These are phyloP conservation scores for Junonia oenone DNA, from an alignment of 2,888 invertebrate genomes.

Conservation along the genomic window DNA sequence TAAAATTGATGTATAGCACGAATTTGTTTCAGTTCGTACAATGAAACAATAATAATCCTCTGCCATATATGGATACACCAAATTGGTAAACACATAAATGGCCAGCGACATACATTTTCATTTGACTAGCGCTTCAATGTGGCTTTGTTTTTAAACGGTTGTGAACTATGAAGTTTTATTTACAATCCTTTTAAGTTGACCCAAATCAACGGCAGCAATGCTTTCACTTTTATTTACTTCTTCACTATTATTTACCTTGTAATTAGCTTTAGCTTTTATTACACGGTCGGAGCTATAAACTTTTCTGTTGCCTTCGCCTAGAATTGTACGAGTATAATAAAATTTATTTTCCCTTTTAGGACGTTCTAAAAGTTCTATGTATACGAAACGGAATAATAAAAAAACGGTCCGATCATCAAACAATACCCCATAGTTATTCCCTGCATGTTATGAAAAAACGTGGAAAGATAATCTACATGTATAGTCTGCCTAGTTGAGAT, in stretches of 20 bases:
- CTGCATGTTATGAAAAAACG: conserved; percentile 27
- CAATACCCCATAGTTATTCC: conserved; percentile 6
- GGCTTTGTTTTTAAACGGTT: conserved; percentile 17
- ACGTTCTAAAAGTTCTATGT: neutral
- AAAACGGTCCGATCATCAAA: neutral
- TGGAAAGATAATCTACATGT: conserved; percentile 35
- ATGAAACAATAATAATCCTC: conserved; percentile 37
- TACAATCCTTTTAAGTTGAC: conserved; percentile 20
- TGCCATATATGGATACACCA: conserved; percentile 34
- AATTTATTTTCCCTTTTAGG: neutral
- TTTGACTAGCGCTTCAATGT: conserved; percentile 27
- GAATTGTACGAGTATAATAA: neutral
- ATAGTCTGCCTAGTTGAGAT: conserved; percentile 36
- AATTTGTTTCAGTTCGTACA: conserved; percentile 34
- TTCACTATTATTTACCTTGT: conserved; percentile 4
- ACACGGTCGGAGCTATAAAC: neutral
- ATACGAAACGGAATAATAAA: neutral
- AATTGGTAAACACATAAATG: conserved; percentile 36
- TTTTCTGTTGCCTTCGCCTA: neutral
- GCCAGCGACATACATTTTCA: conserved; percentile 34
- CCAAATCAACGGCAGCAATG: conserved; percentile 10
- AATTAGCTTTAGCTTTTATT: neutral
- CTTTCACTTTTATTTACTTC: conserved; percentile 12
- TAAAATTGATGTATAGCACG: conserved; percentile 28
- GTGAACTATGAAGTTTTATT: conserved; percentile 8